Percentiles rank a stretch among this genome's conserved stretches.
Evolutionary conservation across 2,113 vertebrate genomes (phyloP).

Genomic region (Antechinus stuartii): DNA sequence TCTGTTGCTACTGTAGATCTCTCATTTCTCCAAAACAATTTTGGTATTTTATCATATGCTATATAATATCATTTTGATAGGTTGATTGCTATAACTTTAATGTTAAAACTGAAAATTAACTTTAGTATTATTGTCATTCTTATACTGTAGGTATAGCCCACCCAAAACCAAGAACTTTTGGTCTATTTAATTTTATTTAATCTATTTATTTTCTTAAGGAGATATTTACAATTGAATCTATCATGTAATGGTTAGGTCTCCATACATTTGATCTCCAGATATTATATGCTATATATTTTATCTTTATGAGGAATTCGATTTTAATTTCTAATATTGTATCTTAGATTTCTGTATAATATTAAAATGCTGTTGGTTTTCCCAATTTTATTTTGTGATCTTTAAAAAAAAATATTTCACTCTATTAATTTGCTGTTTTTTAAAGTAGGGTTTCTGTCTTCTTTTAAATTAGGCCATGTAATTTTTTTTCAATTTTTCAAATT

Average conservation of each 20-base stretch:
- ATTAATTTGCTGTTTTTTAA: not conserved
- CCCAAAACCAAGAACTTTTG: not conserved
- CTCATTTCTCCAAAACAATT: not conserved
- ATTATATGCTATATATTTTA: not conserved
- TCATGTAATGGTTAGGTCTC: too few relatives aligned
- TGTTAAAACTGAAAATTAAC: not conserved
- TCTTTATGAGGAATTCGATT: not conserved
- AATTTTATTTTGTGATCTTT: not conserved
- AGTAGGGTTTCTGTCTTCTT: not conserved
- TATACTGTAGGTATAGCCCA: not conserved
- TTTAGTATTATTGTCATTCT: not conserved
- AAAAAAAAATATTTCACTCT: not conserved
- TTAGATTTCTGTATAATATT: not conserved
- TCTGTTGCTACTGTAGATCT: not conserved
- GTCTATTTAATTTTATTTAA: not conserved
- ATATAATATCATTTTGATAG: not conserved
- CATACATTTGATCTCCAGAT: not conserved
- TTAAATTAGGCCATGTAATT: not conserved
- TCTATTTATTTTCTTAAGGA: not conserved
- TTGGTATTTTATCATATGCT: not conserved
- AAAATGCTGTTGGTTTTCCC: not conserved
- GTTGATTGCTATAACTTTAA: not conserved
- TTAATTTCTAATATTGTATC: not conserved
- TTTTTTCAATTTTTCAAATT: not conserved
- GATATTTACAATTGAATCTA: not conserved